Conservation (phyloP, 2,113 vertebrate species). For the Oncorhynchus kisutch region DNA sequence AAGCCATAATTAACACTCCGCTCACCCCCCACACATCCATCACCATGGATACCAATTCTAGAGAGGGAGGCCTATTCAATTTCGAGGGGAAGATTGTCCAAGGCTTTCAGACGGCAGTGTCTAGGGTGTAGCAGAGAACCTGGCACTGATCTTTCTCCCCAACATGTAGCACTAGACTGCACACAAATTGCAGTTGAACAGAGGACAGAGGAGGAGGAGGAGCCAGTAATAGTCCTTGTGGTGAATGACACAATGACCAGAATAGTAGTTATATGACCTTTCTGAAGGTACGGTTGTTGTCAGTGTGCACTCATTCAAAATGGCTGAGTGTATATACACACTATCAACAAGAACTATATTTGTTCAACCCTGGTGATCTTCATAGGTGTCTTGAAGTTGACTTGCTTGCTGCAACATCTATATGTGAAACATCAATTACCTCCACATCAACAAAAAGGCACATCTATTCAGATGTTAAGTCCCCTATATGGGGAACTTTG, state of each 20-base stretch:
- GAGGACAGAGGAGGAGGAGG: neutral
- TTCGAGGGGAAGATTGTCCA: conserved; percentile 64
- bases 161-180: conserved; percentile 42
- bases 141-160: conserved; percentile 55
- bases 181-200: conserved; percentile 28
- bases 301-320: neutral
- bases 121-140: conserved; percentile 50
- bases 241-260: conserved; percentile 9
- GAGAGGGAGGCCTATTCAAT: conserved; percentile 68
- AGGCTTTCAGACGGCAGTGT: conserved; percentile 45
- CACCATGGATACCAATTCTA: conserved; percentile 50
- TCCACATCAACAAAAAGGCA: neutral
- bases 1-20: conserved; percentile 30
- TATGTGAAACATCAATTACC: neutral
- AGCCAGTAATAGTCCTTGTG: neutral
- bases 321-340: neutral
- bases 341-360: neutral
- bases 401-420: neutral
- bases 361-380: neutral
- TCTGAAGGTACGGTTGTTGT: neutral
- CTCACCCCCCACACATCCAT: conserved; percentile 53
- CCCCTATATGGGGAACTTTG: too few species aligned
- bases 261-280: neutral
- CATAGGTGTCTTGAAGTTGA: neutral
- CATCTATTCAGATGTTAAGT: too few species aligned